Conservation (phyloP, 2,113 vertebrate species). For the Willisornis vidua region DNA sequence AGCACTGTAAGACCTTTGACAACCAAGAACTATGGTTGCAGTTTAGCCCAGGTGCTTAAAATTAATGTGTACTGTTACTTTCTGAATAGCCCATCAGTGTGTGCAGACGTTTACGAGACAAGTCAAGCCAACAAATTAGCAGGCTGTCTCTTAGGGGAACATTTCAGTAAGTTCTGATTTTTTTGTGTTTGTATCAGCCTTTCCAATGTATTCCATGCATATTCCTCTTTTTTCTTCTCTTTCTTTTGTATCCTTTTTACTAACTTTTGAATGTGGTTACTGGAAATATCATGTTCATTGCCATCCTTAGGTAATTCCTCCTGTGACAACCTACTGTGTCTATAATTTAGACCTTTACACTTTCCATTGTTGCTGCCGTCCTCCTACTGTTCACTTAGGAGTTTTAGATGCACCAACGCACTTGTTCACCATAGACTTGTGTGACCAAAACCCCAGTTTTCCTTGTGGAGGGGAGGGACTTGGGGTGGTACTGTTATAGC, state of each 20-base stretch:
- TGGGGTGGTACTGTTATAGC: neutral
- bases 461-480: neutral
- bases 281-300: neutral
- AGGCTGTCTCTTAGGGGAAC: neutral
- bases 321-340: neutral
- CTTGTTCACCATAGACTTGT: neutral
- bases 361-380: neutral
- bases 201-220: neutral
- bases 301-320: neutral
- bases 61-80: neutral
- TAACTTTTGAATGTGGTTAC: neutral
- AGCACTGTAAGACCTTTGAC: neutral
- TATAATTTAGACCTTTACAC: neutral
- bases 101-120: neutral
- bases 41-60: neutral
- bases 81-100: neutral
- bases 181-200: neutral
- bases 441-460: neutral
- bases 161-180: neutral
- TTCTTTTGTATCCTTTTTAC: neutral
- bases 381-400: neutral
- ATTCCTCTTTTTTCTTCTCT: neutral
- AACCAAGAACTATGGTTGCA: neutral
- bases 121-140: neutral
- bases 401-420: neutral